Base-by-base conservation (phyloP, 2,888 invertebrate genomes). In the Cacoxenus indagator region DNA sequence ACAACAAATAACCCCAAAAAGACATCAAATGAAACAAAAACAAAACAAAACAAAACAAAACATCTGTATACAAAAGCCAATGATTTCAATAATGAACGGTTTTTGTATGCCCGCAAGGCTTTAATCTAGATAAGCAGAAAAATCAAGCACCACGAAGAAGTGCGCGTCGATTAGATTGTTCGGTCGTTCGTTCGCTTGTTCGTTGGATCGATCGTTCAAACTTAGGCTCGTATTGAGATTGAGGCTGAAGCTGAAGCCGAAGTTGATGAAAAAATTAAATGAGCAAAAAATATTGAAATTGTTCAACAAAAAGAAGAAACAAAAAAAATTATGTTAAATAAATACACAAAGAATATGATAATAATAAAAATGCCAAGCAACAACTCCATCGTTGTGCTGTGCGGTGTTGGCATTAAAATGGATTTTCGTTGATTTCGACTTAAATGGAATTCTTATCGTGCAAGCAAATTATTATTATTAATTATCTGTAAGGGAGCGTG, bases 361-460 rank as follows among this genome's bases (percentile, higher is more conserved):
- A n/a, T n/a, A n/a, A n/a, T n/a, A n/a, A n/a, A n/a, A n/a, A n/a
- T n/a, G n/a, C n/a, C n/a, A 31, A 31, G 6, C 22, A 37, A 37
- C 45, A 17, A 14, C 48, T 5, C 22, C 46, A 9, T 11, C 9
- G 27, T 26, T 46, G 14, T 46, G 19, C 66, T 27, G 65, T 17
- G 48, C 4, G 51, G 19, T 54, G 43, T 45, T 45, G 67, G 68
- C 70, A 78, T 77, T 62, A 43, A 62, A 17, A 51, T n/a, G 8
- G 8, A 51, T 2, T 11, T 45, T 19, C 71, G 71, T 73, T 78
- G 75, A 76, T 82, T 80, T 80, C 81, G 81, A 72, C 73, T 80
- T 81, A 84, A 82, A 82, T 82, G 83, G 77, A 84, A 84, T 82
- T 78, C 84, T 82, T 82, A 82, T 82, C 82, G 82, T 84, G 83